Conservation (phyloP, 1,140 invertebrate genomes). For the Trichonephila clavata region DNA sequence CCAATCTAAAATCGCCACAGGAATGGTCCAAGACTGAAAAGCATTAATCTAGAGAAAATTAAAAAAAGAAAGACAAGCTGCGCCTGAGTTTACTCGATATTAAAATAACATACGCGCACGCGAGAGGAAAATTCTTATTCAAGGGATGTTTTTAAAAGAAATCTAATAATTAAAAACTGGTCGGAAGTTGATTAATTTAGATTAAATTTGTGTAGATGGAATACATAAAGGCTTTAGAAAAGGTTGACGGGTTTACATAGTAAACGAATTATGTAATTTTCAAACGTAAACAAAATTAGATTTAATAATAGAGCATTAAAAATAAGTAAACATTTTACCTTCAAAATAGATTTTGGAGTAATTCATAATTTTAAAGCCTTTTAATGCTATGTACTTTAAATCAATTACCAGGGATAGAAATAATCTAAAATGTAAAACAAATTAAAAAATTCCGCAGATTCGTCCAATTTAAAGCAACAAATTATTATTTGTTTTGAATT, state of each 20-base stretch:
- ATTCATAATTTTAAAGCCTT: no score
- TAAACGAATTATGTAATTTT: not conserved
- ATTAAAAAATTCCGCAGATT: no score
- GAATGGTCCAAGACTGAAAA: not conserved
- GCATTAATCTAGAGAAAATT: not conserved
- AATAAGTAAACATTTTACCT: not conserved
- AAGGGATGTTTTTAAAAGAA: not conserved
- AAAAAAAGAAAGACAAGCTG: no score
- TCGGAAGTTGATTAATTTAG: not conserved
- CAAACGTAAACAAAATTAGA: not conserved
- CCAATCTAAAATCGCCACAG: conserved; percentile 23
- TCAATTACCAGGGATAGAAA: no score
- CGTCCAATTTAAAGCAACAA: no score
- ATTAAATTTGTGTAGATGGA: not conserved
- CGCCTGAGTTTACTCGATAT: not conserved
- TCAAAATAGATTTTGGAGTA: not conserved
- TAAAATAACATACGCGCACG: not conserved
- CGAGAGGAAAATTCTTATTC: conserved; percentile 2
- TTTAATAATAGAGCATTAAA: not conserved
- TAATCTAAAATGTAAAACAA: no score
- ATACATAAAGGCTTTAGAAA: not conserved
- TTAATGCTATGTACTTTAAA: no score
- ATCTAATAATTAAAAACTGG: conserved; percentile 8
- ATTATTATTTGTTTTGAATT: no score
- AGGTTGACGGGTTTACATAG: not conserved